Percentiles rank a stretch among this genome's conserved stretches.
These are phyloP conservation scores for Pediacus dermestoides DNA, from an alignment of 2,888 invertebrate species.

Conservation along the genomic window DNA sequence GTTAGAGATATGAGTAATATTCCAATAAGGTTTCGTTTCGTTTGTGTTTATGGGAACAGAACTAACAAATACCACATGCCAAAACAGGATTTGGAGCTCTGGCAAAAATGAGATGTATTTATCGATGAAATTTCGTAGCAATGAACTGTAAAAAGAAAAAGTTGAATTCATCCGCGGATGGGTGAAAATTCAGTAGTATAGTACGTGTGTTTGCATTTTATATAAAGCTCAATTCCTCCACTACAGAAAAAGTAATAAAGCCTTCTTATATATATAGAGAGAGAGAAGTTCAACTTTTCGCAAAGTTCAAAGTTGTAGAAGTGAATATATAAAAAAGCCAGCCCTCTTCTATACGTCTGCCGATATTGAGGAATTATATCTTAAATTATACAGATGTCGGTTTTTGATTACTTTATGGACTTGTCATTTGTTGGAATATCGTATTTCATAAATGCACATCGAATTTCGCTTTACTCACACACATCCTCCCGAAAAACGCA, in stretches of 20 bases:
- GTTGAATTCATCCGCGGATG: constrained; percentile 19
- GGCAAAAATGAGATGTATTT: too few relatives aligned
- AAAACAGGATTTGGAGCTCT: too few relatives aligned
- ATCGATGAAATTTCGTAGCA: constrained; percentile 20
- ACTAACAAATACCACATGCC: too few relatives aligned
- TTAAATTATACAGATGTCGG: constrained; percentile 38
- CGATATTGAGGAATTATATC: constrained; percentile 36
- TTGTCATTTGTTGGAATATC: constrained; percentile 23
- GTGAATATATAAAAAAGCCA: constrained; percentile 31
- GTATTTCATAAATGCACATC: constrained; percentile 12
- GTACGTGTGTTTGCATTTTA: constrained; percentile 40
- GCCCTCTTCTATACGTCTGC: constrained; percentile 24
- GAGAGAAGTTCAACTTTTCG: constrained; percentile 29
- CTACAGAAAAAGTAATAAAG: constrained; percentile 37
- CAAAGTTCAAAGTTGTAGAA: constrained; percentile 28
- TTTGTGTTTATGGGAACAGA: too few relatives aligned
- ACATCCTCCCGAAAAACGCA: constrained; percentile 8
- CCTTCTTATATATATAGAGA: constrained; percentile 21
- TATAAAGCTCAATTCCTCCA: constrained; percentile 33
- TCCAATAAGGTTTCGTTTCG: too few relatives aligned
- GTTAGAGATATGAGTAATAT: too few relatives aligned
- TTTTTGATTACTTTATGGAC: constrained; percentile 32
- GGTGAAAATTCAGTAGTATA: constrained; percentile 27
- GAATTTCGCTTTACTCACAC: constrained; percentile 5
- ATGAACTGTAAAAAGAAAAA: constrained; percentile 17